Evolutionary conservation across 2,113 vertebrate genomes (phyloP), one percentile per base, ranked within the genome.

Genomic region (Etheostoma cragini): DNA sequence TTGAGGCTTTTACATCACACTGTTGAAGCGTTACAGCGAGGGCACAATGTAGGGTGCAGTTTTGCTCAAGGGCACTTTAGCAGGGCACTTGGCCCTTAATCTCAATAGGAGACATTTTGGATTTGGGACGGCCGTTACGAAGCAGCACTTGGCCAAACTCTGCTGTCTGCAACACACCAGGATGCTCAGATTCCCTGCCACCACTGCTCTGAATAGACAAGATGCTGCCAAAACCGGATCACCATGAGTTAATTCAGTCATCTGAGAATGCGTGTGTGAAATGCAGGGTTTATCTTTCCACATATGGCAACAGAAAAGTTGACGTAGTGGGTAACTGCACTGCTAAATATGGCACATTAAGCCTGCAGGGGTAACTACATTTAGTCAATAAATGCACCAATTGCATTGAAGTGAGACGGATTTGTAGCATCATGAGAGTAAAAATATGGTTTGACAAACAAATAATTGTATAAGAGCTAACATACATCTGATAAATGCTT

Each of bases 41-140:
- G 21, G 50, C 38, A 14, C 35, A 16, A 66, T 16, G 19, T 33
- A 69, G 75, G 13, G 21, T 3, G 61, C 85, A 84, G 60, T 66
- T 56, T 81, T 65, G 86, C 82, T 85, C 88, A 87, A 80, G 76
- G 69, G 76, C 80, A 72, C 80, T 67, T 49, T 10, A 47, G 70
- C 62, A 35, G 26, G 49, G 45, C 49, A 65, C 64, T 65, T 56
- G 74, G 56, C 73, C 67, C 38, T 66, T 73, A 56, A 67, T 58
- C 56, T 30, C 49, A 69, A 63, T 45, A 11, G 13, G 46, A 61
- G 47, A 38, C 33, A 16, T 53, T 64, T 22, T 26, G 22, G 47
- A 19, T 3, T 12, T 10, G 16, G 7, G 58, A 22, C 67, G 24
- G 38, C 15, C 35, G 30, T 6, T 60, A 42, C 10, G 56, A 53